Percentiles rank a stretch among this genome's conserved stretches.
Conservation (phyloP, 2,888 invertebrate genomes). For the Anticlea derivata region DNA sequence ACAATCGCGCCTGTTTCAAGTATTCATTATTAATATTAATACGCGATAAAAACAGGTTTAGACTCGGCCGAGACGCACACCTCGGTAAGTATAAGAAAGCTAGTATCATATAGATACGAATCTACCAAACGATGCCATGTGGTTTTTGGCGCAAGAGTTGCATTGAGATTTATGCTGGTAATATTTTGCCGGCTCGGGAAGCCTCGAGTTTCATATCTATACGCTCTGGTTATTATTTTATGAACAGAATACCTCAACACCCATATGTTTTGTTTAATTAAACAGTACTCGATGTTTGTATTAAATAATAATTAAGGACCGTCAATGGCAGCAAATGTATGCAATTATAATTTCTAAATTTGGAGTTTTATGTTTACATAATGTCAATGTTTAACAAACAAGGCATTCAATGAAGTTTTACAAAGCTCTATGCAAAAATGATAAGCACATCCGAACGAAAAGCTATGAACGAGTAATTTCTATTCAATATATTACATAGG, state of each 20-base stretch:
- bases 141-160: too few species aligned
- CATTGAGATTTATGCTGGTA: too few species aligned
- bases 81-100: constrained; percentile 20
- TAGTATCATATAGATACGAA: constrained; percentile 4
- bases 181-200: too few species aligned
- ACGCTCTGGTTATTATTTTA: neutral
- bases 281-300: constrained; percentile 43
- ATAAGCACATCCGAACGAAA: too few species aligned
- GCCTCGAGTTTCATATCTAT: constrained; percentile 18
- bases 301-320: constrained; percentile 36
- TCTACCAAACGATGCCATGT: neutral
- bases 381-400: constrained; percentile 1
- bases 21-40: constrained; percentile 79
- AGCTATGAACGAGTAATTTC: too few species aligned
- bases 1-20: constrained; percentile 75
- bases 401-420: too few species aligned
- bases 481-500: too few species aligned
- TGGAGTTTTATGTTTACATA: constrained; percentile 7
- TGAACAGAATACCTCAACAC: constrained; percentile 44
- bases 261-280: constrained; percentile 53
- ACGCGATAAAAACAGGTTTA: constrained; percentile 73
- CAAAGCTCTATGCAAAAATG: too few species aligned
- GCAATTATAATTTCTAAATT: constrained; percentile 22
- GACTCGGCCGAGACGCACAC: constrained; percentile 42
- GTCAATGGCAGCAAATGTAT: constrained; percentile 24